Evolutionary conservation across 1,140 invertebrate genomes (phyloP).

Genomic region (Drosophila sucinea): DNA sequence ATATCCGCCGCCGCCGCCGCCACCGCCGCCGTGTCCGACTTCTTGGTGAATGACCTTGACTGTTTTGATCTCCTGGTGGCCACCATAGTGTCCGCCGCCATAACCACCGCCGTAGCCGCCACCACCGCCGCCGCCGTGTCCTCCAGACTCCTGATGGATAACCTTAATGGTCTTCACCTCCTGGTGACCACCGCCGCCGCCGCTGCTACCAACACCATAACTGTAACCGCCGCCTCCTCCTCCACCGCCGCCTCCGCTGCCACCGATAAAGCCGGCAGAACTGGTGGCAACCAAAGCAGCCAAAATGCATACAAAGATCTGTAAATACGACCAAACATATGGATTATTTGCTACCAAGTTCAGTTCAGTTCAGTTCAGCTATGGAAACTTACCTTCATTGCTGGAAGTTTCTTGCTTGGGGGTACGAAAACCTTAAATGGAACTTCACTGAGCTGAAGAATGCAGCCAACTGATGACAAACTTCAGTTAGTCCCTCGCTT

Average conservation of each 20-base stretch:
- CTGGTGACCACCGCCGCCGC: conserved; percentile 31
- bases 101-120: conserved; percentile 12
- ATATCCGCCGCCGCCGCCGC: conserved; percentile 17
- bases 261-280: conserved; percentile 71
- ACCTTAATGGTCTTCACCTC: conserved; percentile 65
- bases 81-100: conserved; percentile 28
- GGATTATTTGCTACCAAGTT: neutral
- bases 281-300: conserved; percentile 67
- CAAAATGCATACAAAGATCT: conserved; percentile 75
- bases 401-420: conserved; percentile 78
- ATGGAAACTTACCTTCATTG: conserved; percentile 63
- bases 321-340: neutral
- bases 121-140: conserved; percentile 35
- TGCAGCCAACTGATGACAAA: conserved; percentile 62
- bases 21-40: conserved; percentile 34
- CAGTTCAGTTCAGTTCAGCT: neutral
- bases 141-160: conserved; percentile 48
- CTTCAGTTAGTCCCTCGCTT: conserved; percentile 28
- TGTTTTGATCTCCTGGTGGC: conserved; percentile 59
- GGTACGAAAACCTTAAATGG: conserved; percentile 59
- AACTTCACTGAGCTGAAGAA: conserved; percentile 74
- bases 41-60: conserved; percentile 67
- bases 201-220: conserved; percentile 42
- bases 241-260: conserved; percentile 55
- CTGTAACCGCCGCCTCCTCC: conserved; percentile 65